phyloP scores from a whole-genome alignment of 53 echinoderm and acorn worm genomes.

The Antedon mediterranea region DNA sequence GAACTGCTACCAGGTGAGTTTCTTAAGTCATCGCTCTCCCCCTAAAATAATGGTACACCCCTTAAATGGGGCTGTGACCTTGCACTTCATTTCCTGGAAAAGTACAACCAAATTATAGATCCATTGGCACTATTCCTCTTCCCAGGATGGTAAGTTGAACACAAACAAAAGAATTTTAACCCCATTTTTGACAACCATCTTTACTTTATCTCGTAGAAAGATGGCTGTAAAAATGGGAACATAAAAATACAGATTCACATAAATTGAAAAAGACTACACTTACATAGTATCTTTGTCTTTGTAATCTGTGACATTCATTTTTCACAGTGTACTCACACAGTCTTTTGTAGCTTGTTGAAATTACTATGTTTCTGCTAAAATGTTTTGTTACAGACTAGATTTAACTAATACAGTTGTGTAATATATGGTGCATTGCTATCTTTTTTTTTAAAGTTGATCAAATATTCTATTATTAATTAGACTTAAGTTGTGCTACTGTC shows the following conservation, averaged over 20 bases:
- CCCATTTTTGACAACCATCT: constrained; percentile 1
- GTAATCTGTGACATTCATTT: not conserved
- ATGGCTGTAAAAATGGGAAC: constrained; percentile 1
- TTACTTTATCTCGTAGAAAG: not conserved
- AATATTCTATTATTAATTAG: constrained; percentile 11
- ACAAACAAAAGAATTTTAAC: not conserved
- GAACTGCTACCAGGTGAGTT: constrained; percentile 65
- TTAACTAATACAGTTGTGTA: no score
- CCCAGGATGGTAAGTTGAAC: constrained; percentile 52
- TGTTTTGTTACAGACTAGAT: constrained; percentile 25
- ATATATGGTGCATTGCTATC: no score
- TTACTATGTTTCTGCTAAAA: no score
- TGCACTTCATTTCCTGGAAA: constrained; percentile 94
- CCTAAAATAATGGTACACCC: no score
- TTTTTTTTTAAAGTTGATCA: no score
- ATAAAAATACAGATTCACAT: not conserved
- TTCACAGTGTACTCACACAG: no score
- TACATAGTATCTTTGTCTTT: not conserved
- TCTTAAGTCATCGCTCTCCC: no score
- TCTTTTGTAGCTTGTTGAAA: no score
- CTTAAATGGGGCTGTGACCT: constrained; percentile 92
- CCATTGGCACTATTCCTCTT: constrained; percentile 63
- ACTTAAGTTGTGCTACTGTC: constrained; percentile 63
- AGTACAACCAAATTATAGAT: constrained; percentile 72
- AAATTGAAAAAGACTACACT: not conserved